Percentiles rank a stretch among this genome's conserved stretches.
These are phyloP conservation scores for Manis pentadactyla DNA, from an alignment of 2,797 vertebrate species.

Conservation along the genomic window DNA sequence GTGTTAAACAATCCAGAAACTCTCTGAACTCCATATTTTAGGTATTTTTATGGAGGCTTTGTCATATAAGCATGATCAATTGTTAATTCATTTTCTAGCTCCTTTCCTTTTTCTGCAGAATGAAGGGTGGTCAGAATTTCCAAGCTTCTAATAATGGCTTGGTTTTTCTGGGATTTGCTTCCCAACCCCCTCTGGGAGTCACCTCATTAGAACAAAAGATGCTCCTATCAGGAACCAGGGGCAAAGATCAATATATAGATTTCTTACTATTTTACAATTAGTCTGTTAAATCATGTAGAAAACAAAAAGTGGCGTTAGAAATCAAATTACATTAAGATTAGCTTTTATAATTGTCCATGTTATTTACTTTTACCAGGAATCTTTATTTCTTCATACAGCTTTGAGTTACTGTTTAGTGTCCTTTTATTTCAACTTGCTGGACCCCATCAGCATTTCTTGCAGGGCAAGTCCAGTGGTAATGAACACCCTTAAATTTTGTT, in stretches of 20 bases:
- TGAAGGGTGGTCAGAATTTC: neutral
- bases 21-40: neutral
- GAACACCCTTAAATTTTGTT: neutral
- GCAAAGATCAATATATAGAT: neutral
- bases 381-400: neutral
- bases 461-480: neutral
- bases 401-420: neutral
- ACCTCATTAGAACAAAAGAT: neutral
- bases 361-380: neutral
- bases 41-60: neutral
- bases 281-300: neutral
- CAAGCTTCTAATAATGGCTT: neutral
- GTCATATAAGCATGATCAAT: neutral
- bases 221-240: neutral
- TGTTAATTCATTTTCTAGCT: neutral
- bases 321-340: neutral
- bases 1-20: neutral
- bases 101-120: neutral
- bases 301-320: neutral
- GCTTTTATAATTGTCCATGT: neutral
- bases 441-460: neutral
- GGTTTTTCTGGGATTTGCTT: neutral
- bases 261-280: neutral
- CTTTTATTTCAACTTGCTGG: neutral
- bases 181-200: neutral